A percentile compares a stretch with the other conserved stretches of the same genome.
phyloP scores from a whole-genome alignment of 2,888 invertebrate species.

The Gastrophysa polygoni region DNA sequence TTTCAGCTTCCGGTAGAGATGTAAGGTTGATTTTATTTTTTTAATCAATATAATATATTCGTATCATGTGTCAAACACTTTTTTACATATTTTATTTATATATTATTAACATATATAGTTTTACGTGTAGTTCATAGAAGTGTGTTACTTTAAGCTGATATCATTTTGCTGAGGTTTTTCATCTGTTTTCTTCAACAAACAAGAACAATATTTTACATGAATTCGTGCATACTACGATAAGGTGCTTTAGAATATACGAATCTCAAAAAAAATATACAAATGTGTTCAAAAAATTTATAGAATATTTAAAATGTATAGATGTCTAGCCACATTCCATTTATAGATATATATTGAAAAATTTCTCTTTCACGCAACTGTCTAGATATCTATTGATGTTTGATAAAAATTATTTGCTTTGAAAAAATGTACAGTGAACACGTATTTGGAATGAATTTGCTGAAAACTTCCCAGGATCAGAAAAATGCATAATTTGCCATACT shows the following conservation, averaged over 20 bases:
- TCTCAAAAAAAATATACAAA: constrained; percentile 40
- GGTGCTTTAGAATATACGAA: constrained; percentile 44
- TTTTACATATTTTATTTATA: constrained; percentile 30
- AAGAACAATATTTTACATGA: constrained; percentile 14
- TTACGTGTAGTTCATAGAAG: constrained; percentile 22
- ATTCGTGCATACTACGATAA: constrained; percentile 32
- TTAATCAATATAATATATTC: constrained; percentile 29
- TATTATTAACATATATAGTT: constrained; percentile 24
- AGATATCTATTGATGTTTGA: constrained; percentile 42
- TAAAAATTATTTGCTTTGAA: constrained; percentile 46
- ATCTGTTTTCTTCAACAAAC: background rate
- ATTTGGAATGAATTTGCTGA: too few species aligned
- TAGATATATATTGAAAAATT: constrained; percentile 32
- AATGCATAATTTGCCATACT: too few species aligned
- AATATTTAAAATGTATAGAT: constrained; percentile 32
- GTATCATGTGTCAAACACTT: constrained; percentile 37
- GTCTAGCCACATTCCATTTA: constrained; percentile 43
- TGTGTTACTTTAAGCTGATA: constrained; percentile 20
- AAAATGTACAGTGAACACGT: constrained; percentile 32
- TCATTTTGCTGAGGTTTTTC: constrained; percentile 5
- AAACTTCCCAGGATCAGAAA: too few species aligned
- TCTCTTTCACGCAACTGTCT: constrained; percentile 29
- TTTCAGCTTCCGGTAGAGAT: constrained; percentile 44
- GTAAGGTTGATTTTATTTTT: constrained; percentile 45
- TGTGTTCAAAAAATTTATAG: constrained; percentile 40